A percentile compares a stretch with the other conserved stretches of the same genome.
Conservation (phyloP, 1,140 invertebrate species). For the Cheumatopsyche charites region DNA sequence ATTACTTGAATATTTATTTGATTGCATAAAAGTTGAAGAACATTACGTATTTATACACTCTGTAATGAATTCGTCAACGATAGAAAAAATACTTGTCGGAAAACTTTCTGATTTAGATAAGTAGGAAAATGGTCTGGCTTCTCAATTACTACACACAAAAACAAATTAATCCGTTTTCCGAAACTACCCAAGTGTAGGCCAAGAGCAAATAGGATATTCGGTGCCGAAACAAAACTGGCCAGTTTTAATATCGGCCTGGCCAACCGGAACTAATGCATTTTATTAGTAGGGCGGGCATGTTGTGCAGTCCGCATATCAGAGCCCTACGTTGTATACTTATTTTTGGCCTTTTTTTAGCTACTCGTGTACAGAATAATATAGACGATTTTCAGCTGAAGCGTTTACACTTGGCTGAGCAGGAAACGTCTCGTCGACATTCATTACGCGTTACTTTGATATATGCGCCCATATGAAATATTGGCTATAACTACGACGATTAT, state of each 20-base stretch:
- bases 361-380: not conserved
- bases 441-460: too few relatives aligned
- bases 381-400: not conserved
- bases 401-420: conserved; percentile 14
- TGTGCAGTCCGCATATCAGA: not conserved
- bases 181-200: not conserved
- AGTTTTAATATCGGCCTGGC: conserved; percentile 22
- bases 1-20: too few relatives aligned
- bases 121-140: too few relatives aligned
- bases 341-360: not conserved
- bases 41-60: too few relatives aligned
- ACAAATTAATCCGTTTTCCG: conserved; percentile 12
- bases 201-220: conserved; percentile 7
- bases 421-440: conserved; percentile 6
- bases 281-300: conserved; percentile 18
- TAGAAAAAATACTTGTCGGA: too few relatives aligned
- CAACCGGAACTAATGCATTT: conserved; percentile 38
- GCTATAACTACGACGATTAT: too few relatives aligned
- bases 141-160: too few relatives aligned
- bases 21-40: too few relatives aligned
- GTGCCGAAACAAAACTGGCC: not conserved
- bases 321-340: not conserved
- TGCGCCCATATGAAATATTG: too few relatives aligned
- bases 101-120: too few relatives aligned
- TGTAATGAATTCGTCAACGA: too few relatives aligned